Evolutionary conservation across 2,113 vertebrate species (phyloP).

Genomic region (Ellobius talpinus): DNA sequence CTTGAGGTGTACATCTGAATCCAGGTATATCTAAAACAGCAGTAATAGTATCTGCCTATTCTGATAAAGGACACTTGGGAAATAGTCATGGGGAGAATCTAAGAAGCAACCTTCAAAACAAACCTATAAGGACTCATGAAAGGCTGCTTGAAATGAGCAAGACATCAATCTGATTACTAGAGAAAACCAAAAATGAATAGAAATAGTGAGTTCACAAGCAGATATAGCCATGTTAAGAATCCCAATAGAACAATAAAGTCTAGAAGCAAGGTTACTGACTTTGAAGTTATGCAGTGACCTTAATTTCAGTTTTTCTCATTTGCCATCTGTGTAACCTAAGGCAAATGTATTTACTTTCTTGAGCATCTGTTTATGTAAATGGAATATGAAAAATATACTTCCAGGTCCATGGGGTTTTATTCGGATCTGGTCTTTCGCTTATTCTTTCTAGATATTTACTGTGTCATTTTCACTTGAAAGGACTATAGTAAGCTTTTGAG

Average conservation of each 20-base stretch:
- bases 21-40: background rate
- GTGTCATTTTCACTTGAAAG: background rate
- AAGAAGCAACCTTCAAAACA: background rate
- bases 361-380: background rate
- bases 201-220: background rate
- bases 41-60: background rate
- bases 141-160: background rate
- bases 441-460: background rate
- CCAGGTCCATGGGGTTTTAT: background rate
- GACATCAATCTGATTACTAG: background rate
- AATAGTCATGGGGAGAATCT: background rate
- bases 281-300: background rate
- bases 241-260: background rate
- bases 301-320: background rate
- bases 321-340: background rate
- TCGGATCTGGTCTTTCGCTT: background rate
- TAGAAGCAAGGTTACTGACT: background rate
- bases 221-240: background rate
- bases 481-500: background rate
- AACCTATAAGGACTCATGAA: background rate
- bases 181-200: background rate
- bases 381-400: background rate
- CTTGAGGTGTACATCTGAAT: background rate
- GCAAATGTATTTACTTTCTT: background rate
- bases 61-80: constrained; percentile 12